phyloP scores from a whole-genome alignment of 2,113 vertebrate genomes.

The Synchiropus splendidus region DNA sequence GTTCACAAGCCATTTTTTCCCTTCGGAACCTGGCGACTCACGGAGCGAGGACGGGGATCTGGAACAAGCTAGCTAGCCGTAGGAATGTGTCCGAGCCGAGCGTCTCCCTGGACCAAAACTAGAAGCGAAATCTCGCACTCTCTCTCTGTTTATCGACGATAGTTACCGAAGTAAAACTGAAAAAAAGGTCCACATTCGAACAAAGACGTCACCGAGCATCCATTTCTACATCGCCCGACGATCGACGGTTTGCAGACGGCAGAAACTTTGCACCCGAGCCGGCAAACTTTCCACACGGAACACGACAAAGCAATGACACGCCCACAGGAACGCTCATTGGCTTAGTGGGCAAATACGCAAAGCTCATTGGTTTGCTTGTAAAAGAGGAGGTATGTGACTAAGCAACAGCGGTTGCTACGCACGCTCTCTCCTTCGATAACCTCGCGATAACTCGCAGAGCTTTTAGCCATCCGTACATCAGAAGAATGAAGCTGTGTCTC shows the following conservation, averaged over 20 bases:
- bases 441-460: constrained; percentile 28
- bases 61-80: constrained; percentile 17
- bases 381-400: constrained; percentile 1
- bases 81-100: constrained; percentile 7
- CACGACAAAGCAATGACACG: constrained; percentile 30
- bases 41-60: neutral
- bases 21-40: constrained; percentile 1
- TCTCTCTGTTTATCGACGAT: no score
- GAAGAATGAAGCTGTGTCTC: no score
- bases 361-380: constrained; percentile 15
- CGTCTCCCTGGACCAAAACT: no score
- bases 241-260: constrained; percentile 76
- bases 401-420: constrained; percentile 50
- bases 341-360: neutral
- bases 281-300: constrained; percentile 93
- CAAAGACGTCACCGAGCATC: neutral
- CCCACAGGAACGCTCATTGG: constrained; percentile 42
- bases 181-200: neutral
- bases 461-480: no score
- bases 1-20: constrained; percentile 66
- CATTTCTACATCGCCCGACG: constrained; percentile 22
- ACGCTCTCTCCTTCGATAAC: constrained; percentile 20
- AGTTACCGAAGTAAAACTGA: neutral
- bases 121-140: no score
- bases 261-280: constrained; percentile 98